Base-by-base conservation (phyloP, 1,140 invertebrate species). In the Anoplolepis gracilipes region DNA sequence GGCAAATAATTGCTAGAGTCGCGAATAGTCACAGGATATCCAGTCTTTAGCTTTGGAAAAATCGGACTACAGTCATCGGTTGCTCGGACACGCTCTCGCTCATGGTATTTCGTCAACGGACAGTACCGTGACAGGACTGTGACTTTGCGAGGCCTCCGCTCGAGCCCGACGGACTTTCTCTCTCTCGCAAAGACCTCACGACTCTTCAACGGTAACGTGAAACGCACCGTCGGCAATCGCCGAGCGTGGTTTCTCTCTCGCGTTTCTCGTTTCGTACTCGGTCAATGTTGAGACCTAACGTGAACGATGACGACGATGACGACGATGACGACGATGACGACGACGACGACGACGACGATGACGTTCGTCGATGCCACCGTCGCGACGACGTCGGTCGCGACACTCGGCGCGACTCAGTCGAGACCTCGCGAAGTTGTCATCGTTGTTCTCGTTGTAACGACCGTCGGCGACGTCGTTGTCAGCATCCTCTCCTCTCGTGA, bases 391-490 rank as follows among this genome's bases (percentile, higher is more conserved):
- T 46, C 78, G 87, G 36, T 59, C 64, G 67, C 72, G 77, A 75
- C 67, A 36, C 28, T 10, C 11, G 46, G 19, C 86, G 28, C 36
- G 30, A 46, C 62, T 90, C 73, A 90, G 73, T 90, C 88, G 85
- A 90, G 88, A 5, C 88, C 88, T 11, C 88, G 86, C 39, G 88
- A 87, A 64, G 69, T 75, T 49, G 59, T 67, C 85, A 67, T 53
- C 61, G 62, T 67, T 13, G 42, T n/a, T 62, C 30, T 57, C 64
- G 22, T 42, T 25, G 33, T 33, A 22, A 28, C 13, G 22, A 46
- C 22, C 64, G 49, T 61, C 70, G n/a, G 22, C 53, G 55, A 76
- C 64, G 55, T 28, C 55, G 64, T 36, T 28, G 36, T 16, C 69
- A 53, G 72, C 55, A 69, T 79, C 49, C 64, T 65, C 75, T 57